Evolutionary conservation across 2,888 invertebrate genomes (phyloP).

Genomic region (Lasioglossum oenotherae): DNA sequence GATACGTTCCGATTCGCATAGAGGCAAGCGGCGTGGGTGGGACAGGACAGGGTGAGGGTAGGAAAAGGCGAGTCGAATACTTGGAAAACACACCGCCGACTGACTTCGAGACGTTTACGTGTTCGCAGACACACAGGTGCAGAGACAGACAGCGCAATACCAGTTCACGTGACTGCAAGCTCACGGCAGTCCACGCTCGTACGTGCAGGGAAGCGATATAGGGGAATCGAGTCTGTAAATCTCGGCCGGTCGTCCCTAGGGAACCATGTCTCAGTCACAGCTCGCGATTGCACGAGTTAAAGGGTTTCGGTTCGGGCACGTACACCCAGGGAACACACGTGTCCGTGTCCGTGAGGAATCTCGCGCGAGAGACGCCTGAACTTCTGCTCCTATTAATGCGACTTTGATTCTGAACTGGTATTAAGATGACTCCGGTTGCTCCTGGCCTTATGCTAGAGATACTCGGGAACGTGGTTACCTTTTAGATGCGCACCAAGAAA

Average conservation of each 20-base stretch:
- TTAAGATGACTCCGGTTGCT: not conserved
- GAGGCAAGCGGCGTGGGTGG: not conserved
- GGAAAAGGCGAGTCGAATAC: conserved; percentile 27
- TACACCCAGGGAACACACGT: conserved; percentile 23
- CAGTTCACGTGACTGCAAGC: conserved; percentile 31
- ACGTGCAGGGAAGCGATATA: conserved; percentile 62
- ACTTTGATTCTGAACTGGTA: conserved; percentile 73
- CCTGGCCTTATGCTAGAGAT: not conserved
- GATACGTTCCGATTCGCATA: not conserved
- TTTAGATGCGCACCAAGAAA: not conserved
- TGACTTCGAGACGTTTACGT: not conserved
- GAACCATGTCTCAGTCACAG: conserved; percentile 84
- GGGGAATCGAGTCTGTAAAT: conserved; percentile 78
- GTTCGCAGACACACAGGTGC: not conserved
- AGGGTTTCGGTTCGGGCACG: conserved; percentile 62
- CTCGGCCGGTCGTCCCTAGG: conserved; percentile 78
- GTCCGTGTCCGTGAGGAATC: conserved; percentile 27
- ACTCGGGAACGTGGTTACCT: not conserved
- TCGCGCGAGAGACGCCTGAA: conserved; percentile 46
- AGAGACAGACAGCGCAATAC: not conserved
- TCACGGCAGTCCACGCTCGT: conserved; percentile 33
- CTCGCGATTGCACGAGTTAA: conserved; percentile 80
- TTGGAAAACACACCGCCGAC: conserved; percentile 16
- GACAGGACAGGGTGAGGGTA: not conserved
- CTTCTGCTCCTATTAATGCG: conserved; percentile 76